Evolutionary conservation across 1,140 invertebrate species (phyloP).

Genomic region (Dendroctonus valens): DNA sequence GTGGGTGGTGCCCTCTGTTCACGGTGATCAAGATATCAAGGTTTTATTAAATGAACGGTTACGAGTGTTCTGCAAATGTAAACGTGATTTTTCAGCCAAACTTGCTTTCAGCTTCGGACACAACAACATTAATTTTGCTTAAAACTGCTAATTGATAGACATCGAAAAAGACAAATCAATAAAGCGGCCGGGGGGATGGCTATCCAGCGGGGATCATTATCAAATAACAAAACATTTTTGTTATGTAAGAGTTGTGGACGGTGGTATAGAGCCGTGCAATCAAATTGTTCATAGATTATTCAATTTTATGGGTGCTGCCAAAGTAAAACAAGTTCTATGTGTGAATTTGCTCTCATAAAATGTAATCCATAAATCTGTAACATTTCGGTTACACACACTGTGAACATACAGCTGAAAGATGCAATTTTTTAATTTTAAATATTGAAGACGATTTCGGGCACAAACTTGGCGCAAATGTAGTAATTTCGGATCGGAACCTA

Average conservation of each 20-base stretch:
- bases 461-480: slow-evolving; percentile 22
- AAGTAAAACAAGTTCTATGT: not conserved
- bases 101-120: no score
- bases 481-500: slow-evolving; percentile 20
- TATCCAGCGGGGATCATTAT: not conserved
- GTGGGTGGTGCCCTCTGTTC: no score
- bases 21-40: no score
- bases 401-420: slow-evolving; percentile 34
- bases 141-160: no score
- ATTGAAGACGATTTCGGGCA: slow-evolving; percentile 9
- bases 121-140: no score
- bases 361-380: slow-evolving; percentile 34
- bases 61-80: no score
- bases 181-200: no score
- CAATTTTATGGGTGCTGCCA: not conserved
- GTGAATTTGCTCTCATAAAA: slow-evolving; percentile 18
- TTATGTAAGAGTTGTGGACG: no score
- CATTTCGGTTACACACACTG: slow-evolving; percentile 37
- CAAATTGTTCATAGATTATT: not conserved
- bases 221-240: not conserved
- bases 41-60: no score
- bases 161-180: no score
- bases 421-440: slow-evolving; percentile 29
- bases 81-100: no score
- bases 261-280: not conserved